Evolutionary conservation across 1,140 invertebrate species (phyloP), one percentile per base, ranked within the genome.

Genomic region (Papilio machaon): DNA sequence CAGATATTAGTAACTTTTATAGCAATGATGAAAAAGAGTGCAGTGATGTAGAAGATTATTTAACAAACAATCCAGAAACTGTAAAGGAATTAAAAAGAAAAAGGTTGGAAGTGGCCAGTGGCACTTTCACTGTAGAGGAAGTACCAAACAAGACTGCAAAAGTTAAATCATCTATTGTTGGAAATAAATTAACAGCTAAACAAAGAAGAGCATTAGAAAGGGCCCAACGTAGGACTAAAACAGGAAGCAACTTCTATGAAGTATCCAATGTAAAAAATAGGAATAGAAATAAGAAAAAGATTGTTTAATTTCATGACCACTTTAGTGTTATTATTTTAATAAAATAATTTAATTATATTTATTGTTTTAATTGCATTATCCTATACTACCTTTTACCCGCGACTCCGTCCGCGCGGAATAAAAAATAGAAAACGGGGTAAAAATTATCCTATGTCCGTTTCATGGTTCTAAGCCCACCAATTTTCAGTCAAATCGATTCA

Each of bases 171-270:
- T 76, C 82, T 30, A 91, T 89, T 47, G 83, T 82, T 38, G 90
- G 88, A 58, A 95, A 91, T 64, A 97, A 96, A 85, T 87, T 97
- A 60, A 98, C 96, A 13, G 97, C 97, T 79, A 98, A 97, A 94
- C 95, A 98, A 87, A 96, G 96, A 84, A 95, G 98, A 87, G 97
- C 96, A 9, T 81, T 97, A 17, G 97, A 98, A 84, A 95, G 98
- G 79, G 95, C 96, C 23, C 95, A 96, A 82, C 98, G 97, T 89
- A 95, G 97, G 4, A 98, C 98, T 91, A 99, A 98, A 89, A 97
- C 98, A 83, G 98, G 98, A 82, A 98, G 97, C 89, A 98, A 99
- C 94, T 99, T 99, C 91, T 99, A 99, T 93, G 97, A 98, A 95
- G 96, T 97, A 43, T 96, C 97, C 4, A 99, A 99, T 96, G 98